Conservation (phyloP, 2,888 invertebrate species). For the Tholera decimalis region DNA sequence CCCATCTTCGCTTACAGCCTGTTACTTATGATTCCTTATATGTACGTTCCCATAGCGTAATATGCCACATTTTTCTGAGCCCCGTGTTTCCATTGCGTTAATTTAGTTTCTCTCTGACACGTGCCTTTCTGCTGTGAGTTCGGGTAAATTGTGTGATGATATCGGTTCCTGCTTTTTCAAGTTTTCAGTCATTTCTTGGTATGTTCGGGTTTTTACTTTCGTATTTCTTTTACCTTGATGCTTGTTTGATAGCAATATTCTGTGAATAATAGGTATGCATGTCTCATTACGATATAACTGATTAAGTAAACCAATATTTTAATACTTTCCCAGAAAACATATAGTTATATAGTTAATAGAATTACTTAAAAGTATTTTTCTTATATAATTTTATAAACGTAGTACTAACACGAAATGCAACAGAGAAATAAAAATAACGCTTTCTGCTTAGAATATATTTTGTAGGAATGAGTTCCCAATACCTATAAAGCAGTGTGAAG, state of each 20-base stretch:
- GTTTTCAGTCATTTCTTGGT: slow-evolving; percentile 1
- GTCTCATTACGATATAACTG: not conserved
- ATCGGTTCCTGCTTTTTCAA: not conserved
- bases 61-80: slow-evolving; percentile 51
- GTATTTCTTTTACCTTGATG: not conserved
- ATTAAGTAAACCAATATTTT: not conserved
- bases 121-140: slow-evolving; percentile 46
- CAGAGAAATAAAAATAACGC: slow-evolving; percentile 66
- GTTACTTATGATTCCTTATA: slow-evolving; percentile 46
- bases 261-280: not conserved
- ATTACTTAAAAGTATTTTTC: slow-evolving; percentile 52
- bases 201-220: not conserved
- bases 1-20: slow-evolving; percentile 25
- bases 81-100: slow-evolving; percentile 43
- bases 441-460: slow-evolving; percentile 69
- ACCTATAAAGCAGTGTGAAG: slow-evolving; percentile 66
- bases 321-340: not conserved
- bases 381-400: slow-evolving; percentile 27
- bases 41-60: slow-evolving; percentile 40
- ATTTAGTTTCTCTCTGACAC: slow-evolving; percentile 52
- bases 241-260: not conserved
- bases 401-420: slow-evolving; percentile 60
- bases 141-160: slow-evolving; percentile 13
- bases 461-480: slow-evolving; percentile 66
- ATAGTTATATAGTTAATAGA: slow-evolving; percentile 8